Evolutionary conservation across 2,113 vertebrate species (phyloP), one percentile per base, ranked within the genome.

Genomic region (Maccullochella peelii): DNA sequence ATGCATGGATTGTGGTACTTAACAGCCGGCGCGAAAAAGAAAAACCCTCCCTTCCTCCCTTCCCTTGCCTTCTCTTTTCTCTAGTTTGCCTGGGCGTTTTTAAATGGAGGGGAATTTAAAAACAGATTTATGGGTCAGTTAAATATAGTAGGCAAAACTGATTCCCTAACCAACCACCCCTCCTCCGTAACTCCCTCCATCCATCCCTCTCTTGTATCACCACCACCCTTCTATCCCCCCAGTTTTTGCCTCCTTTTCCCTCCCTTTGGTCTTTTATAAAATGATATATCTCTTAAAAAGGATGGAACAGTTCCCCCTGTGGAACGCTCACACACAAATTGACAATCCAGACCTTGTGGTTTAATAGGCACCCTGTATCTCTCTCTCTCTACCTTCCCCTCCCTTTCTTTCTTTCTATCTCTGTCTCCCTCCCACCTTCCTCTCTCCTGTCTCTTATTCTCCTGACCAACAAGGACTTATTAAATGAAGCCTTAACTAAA

Each of bases 111-210:
- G 91, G 94, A 96, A 95, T 96, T 96, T 95, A 95, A 96, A 96
- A 96, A 96, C 95, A 96, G 95, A 96, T 96, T 96, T 96, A 96
- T 96, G 95, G 96, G 95, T 96, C 96, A 96, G 96, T 96, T 96
- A 96, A 96, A 96, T 95, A 96, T 96, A 96, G 96, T 95, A 96
- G 91, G 94, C 94, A 93, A 92, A 95, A 93, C 94, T 94, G 94
- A 95, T 96, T 95, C 94, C 91, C 92, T 88, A 93, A 92, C 93
- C 94, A 88, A 90, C 87, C 85, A 55, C 86, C 92, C 92, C 92
- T 92, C 93, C 90, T 94, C 84, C 15, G 62, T 89, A 91, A 92
- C 92, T 93, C 92, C 91, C 89, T 92, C 90, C 81, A 78, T 91
- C 91, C 82, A 88, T 93, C 86, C 86, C 89, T 92, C 87, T 81